Evolutionary conservation across 2,113 vertebrate genomes (phyloP).

Genomic region (Mellivora capensis): DNA sequence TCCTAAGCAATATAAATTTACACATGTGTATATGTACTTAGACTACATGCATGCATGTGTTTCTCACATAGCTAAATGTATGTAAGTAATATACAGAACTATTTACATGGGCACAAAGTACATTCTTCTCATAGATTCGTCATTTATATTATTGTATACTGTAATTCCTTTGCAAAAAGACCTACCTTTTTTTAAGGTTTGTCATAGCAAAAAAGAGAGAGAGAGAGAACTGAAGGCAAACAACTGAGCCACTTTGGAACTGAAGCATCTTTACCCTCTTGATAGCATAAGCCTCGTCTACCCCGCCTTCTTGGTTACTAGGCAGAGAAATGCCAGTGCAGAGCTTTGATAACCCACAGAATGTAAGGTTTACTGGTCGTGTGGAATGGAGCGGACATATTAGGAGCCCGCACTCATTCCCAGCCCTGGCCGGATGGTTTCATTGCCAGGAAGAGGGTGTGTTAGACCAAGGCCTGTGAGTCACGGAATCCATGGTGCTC

Average conservation of each 20-base stretch:
- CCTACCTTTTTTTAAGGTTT: neutral
- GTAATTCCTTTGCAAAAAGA: neutral
- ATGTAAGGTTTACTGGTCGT: neutral
- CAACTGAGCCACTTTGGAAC: neutral
- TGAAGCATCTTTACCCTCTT: neutral
- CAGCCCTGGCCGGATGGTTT: neutral
- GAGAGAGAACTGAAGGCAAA: neutral
- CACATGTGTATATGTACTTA: neutral
- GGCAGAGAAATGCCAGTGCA: neutral
- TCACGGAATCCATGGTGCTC: neutral
- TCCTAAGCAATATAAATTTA: conserved; percentile 11
- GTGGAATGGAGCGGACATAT: neutral
- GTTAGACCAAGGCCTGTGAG: neutral
- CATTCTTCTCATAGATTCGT: neutral
- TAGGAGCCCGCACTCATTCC: neutral
- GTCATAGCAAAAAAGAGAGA: no score
- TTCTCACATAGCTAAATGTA: neutral
- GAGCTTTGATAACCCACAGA: neutral
- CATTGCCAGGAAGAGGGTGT: neutral
- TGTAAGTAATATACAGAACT: neutral
- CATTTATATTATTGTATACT: neutral
- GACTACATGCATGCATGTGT: neutral
- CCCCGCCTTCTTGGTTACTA: neutral
- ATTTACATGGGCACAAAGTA: neutral
- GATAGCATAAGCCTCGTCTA: neutral